Conservation (phyloP, 2,113 vertebrate genomes). For the Tetrao urogallus region DNA sequence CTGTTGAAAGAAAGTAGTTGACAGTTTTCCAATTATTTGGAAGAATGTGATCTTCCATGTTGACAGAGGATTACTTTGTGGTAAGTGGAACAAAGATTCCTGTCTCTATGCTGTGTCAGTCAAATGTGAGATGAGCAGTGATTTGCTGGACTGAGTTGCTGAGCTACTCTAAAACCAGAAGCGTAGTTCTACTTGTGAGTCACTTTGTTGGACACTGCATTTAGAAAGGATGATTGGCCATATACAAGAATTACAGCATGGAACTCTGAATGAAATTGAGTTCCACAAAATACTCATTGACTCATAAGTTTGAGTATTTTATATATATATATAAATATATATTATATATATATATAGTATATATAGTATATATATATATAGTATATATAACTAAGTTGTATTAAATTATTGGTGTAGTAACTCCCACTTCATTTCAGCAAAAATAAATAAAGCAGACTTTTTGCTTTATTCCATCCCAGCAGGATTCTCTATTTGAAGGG, state of each 20-base stretch:
- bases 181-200: fast-evolving
- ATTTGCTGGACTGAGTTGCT: background rate
- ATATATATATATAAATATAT: no score
- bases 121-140: background rate
- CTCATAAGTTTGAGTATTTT: background rate
- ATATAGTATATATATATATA: background rate
- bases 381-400: background rate
- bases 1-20: background rate
- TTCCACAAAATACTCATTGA: background rate
- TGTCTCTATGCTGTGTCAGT: background rate
- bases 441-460: background rate
- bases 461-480: background rate
- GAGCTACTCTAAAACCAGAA: background rate
- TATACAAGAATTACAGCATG: background rate
- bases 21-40: background rate
- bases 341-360: no score
- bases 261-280: background rate
- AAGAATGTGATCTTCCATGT: background rate
- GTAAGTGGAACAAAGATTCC: background rate
- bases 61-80: background rate
- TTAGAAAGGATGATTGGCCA: background rate
- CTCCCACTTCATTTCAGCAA: background rate
- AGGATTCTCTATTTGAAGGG: background rate
- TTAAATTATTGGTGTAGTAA: background rate
- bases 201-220: background rate